Evolutionary conservation across 2,797 vertebrate genomes (phyloP).

Genomic region (Podarcis lilfordi): DNA sequence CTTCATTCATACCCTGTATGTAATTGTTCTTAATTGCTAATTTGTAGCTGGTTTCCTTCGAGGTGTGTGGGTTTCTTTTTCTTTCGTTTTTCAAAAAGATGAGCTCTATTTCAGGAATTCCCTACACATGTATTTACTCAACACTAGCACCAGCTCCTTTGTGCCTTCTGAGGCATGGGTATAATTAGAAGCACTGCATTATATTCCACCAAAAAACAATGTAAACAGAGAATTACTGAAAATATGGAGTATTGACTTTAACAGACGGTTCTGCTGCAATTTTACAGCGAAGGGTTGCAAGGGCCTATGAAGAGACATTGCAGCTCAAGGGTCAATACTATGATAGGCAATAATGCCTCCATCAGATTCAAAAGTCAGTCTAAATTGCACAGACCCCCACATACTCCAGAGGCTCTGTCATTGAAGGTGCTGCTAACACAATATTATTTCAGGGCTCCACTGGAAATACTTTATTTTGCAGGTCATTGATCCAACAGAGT

Average conservation of each 20-base stretch:
- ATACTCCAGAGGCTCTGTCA: background rate
- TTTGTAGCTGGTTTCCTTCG: background rate
- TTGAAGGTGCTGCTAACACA: background rate
- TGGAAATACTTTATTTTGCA: background rate
- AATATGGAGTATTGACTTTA: slow-evolving; percentile 32
- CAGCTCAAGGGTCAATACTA: background rate
- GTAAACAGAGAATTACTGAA: slow-evolving; percentile 29
- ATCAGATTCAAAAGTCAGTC: background rate
- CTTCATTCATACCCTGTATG: background rate
- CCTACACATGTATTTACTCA: background rate
- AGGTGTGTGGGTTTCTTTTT: background rate
- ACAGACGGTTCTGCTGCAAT: background rate
- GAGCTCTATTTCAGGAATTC: slow-evolving; percentile 13
- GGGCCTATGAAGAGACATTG: slow-evolving; percentile 39
- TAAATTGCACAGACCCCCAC: background rate
- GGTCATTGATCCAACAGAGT: background rate
- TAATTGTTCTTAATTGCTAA: slow-evolving; percentile 26
- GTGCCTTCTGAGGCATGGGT: slow-evolving; percentile 23
- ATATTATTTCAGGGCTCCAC: background rate
- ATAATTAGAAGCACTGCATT: slow-evolving; percentile 8
- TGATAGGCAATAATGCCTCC: slow-evolving; percentile 21
- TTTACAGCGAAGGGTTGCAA: background rate
- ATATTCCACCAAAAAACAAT: slow-evolving; percentile 19
- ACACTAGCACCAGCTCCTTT: slow-evolving; percentile 27
- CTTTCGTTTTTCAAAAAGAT: background rate